Percentiles rank a stretch among this genome's conserved stretches.
phyloP scores from a whole-genome alignment of 1,140 invertebrate species.

The Pentalonia nigronervosa region DNA sequence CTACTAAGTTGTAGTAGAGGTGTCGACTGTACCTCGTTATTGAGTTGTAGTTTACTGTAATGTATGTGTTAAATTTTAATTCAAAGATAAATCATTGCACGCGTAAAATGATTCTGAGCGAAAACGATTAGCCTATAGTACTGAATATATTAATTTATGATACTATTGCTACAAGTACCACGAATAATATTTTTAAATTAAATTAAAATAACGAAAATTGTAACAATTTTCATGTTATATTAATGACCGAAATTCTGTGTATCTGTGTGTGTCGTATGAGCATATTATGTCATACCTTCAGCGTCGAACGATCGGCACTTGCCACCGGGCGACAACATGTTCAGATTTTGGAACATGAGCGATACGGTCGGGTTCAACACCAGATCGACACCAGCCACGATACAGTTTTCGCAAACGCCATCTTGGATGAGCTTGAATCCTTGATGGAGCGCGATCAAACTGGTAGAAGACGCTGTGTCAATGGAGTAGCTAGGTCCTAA shows the following conservation, averaged over 20 bases:
- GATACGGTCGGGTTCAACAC: constrained; percentile 70
- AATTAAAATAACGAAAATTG: too few species aligned
- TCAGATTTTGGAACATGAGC: constrained; percentile 65
- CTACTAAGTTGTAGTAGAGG: not conserved
- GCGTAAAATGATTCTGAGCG: too few species aligned
- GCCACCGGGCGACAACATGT: constrained; percentile 58
- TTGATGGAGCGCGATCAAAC: constrained; percentile 58
- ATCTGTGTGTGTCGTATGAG: not conserved
- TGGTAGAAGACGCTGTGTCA: constrained; percentile 60
- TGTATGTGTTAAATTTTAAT: too few species aligned
- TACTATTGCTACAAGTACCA: too few species aligned
- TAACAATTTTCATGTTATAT: too few species aligned
- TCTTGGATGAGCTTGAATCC: constrained; percentile 69
- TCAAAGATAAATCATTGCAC: too few species aligned
- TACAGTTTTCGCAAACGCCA: constrained; percentile 71
- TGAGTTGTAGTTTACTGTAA: too few species aligned
- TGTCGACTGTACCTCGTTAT: too few species aligned
- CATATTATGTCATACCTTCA: constrained; percentile 32
- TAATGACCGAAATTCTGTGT: too few species aligned
- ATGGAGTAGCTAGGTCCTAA: constrained; percentile 61
- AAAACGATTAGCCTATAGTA: too few species aligned
- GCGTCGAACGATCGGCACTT: constrained; percentile 58
- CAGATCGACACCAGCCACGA: constrained; percentile 71
- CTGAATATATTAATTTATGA: too few species aligned
- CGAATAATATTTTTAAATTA: too few species aligned